Evolutionary conservation across 2,888 invertebrate species (phyloP).

Genomic region (Phortica okadai): DNA sequence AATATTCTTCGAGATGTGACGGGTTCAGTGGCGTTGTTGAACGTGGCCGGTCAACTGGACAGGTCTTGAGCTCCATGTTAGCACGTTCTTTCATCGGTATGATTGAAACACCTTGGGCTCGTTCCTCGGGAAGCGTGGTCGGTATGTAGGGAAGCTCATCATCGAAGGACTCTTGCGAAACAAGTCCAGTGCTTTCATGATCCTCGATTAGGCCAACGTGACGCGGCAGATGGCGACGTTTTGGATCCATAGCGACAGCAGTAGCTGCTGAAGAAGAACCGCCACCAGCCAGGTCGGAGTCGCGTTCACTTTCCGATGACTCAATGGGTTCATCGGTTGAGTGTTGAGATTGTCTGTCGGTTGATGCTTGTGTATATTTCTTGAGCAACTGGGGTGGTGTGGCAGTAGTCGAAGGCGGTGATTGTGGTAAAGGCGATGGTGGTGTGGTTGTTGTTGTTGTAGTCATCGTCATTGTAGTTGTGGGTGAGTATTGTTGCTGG

Average conservation of each 20-base stretch:
- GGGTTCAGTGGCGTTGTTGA: conserved; percentile 85
- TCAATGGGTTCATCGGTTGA: conserved; percentile 77
- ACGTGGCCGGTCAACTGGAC: conserved; percentile 85
- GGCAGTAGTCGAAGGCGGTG: not conserved
- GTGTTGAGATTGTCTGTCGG: conserved; percentile 67
- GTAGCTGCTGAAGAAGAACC: conserved; percentile 57
- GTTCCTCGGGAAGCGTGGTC: conserved; percentile 91
- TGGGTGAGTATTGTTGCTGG: conserved; percentile 24
- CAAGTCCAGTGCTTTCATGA: conserved; percentile 85
- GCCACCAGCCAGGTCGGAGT: conserved; percentile 78
- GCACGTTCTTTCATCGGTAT: conserved; percentile 86
- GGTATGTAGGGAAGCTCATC: conserved; percentile 92
- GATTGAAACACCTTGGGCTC: conserved; percentile 87
- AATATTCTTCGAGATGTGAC: conserved; percentile 84
- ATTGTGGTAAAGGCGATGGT: conserved; percentile 17
- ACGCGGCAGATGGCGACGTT: conserved; percentile 77
- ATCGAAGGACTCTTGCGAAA: conserved; percentile 89
- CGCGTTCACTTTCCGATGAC: conserved; percentile 85
- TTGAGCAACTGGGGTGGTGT: conserved; percentile 29
- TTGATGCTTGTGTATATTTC: conserved; percentile 35
- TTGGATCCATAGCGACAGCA: conserved; percentile 64
- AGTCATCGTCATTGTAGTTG: not conserved
- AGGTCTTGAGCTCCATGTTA: conserved; percentile 81
- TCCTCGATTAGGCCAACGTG: conserved; percentile 79
- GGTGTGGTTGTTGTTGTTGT: conserved; percentile 15